Evolutionary conservation across 2,797 vertebrate species (phyloP).

Genomic region (Alectoris magna): DNA sequence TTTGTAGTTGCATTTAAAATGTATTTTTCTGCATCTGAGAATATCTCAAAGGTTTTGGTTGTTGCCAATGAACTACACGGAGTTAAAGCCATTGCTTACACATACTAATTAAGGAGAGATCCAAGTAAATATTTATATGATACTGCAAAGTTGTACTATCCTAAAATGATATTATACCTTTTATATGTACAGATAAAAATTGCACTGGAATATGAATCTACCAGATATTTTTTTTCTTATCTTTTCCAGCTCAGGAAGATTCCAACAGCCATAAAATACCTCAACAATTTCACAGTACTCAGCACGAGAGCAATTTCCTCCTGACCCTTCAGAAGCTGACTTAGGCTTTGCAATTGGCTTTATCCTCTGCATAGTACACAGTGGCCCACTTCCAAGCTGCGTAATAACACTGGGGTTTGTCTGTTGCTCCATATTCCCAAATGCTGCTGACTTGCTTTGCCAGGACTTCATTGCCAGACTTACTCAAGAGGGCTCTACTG

Average conservation of each 20-base stretch:
- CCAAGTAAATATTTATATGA: constrained; percentile 4
- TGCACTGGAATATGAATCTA: not conserved
- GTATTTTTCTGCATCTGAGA: not conserved
- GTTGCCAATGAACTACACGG: not conserved
- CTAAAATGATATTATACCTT: not conserved
- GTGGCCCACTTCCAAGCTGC: not conserved
- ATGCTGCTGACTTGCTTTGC: not conserved
- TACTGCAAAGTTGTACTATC: not conserved
- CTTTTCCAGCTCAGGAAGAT: not conserved
- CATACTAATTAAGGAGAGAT: not conserved
- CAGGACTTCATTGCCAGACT: not conserved
- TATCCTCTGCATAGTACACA: not conserved
- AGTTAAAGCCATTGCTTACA: constrained; percentile 6
- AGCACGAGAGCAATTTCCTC: not conserved
- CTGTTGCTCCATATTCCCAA: not conserved
- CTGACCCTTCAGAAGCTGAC: not conserved
- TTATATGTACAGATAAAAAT: not conserved
- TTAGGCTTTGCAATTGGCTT: not conserved
- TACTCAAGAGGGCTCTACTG: not conserved
- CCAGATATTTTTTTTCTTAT: not conserved
- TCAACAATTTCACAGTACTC: not conserved
- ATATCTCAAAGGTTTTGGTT: not conserved
- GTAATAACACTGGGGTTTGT: not conserved
- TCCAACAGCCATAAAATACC: not conserved
- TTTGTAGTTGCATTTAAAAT: not conserved